Evolutionary conservation across 2,888 invertebrate genomes (phyloP).

Genomic region (Gastrophysa polygoni): DNA sequence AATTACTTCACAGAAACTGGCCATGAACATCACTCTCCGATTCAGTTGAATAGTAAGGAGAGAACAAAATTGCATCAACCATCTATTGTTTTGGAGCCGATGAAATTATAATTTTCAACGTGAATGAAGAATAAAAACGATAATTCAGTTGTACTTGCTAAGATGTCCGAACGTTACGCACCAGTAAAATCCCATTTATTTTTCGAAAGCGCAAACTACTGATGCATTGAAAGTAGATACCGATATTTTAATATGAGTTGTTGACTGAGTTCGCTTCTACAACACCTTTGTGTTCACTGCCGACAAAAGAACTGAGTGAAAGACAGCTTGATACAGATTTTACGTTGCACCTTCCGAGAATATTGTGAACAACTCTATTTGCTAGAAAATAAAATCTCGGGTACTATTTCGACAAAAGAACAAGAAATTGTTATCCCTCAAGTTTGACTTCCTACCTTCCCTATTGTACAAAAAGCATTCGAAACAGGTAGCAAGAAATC

Average conservation of each 20-base stretch:
- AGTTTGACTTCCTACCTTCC: constrained; percentile 29
- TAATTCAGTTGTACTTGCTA: constrained; percentile 20
- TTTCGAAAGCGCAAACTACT: constrained; percentile 23
- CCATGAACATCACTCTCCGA: too few relatives aligned
- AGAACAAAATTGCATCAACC: too few relatives aligned
- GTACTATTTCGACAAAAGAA: constrained; percentile 15
- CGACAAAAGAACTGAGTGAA: constrained; percentile 7
- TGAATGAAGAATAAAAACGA: constrained; percentile 24
- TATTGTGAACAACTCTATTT: constrained; percentile 29
- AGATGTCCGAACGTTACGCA: constrained; percentile 23
- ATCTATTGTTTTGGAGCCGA: background rate
- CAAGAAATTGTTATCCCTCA: constrained; percentile 17
- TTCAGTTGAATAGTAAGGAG: too few relatives aligned
- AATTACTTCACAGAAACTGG: too few relatives aligned
- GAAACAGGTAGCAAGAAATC: constrained; percentile 34
- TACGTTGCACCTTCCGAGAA: constrained; percentile 19
- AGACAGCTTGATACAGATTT: constrained; percentile 21
- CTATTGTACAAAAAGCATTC: constrained; percentile 18
- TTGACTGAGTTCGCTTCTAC: background rate
- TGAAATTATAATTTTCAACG: constrained; percentile 24
- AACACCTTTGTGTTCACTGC: background rate
- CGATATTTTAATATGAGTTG: background rate
- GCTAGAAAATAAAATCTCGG: constrained; percentile 14
- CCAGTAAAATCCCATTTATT: constrained; percentile 30
- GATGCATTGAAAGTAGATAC: constrained; percentile 21